phyloP scores from a whole-genome alignment of 2,797 vertebrate species.

The Syngnathus rostellatus region DNA sequence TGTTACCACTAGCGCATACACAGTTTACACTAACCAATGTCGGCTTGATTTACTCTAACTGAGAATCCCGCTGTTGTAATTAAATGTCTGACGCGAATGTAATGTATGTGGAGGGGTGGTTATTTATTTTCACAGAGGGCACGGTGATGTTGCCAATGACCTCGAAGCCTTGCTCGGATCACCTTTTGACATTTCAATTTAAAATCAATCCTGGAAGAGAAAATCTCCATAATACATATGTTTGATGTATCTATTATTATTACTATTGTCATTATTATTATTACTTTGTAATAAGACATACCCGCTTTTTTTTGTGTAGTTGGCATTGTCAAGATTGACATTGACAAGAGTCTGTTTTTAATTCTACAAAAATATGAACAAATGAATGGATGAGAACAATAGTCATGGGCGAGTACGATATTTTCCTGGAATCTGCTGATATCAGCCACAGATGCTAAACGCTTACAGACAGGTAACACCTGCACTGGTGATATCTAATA shows the following conservation, averaged over 20 bases:
- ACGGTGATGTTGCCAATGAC: constrained; percentile 18
- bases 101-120: background rate
- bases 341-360: background rate
- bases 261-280: background rate
- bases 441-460: too few relatives aligned
- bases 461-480: too few relatives aligned
- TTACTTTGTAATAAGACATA: background rate
- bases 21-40: background rate
- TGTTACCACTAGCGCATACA: background rate
- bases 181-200: constrained; percentile 3
- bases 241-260: too few relatives aligned
- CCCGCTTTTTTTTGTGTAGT: background rate
- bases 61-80: background rate
- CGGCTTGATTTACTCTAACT: background rate
- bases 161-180: constrained; percentile 20
- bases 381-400: too few relatives aligned
- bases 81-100: background rate
- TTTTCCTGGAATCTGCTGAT: too few relatives aligned
- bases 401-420: background rate
- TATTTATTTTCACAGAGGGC: background rate
- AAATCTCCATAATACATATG: background rate
- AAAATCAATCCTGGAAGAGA: constrained; percentile 44
- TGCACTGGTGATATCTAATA: too few relatives aligned
- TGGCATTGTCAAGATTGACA: background rate
- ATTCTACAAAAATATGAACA: too few relatives aligned